These are phyloP conservation scores for Microctenopoma steveboyesi DNA, from an alignment of 2,797 vertebrate species.

Conservation along the genomic window DNA sequence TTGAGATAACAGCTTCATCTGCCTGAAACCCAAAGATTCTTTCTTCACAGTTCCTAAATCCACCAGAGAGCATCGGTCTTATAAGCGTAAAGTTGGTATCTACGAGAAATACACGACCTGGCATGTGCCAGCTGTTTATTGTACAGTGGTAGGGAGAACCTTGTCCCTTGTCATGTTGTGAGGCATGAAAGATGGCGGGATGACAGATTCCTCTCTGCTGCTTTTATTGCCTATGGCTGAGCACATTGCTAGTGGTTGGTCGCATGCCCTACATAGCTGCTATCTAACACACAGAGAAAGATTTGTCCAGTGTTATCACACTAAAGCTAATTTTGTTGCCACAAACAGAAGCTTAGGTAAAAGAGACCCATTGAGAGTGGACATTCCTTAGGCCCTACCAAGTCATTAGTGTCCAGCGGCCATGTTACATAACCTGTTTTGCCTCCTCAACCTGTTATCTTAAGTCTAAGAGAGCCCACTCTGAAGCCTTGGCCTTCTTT, in stretches of 20 bases:
- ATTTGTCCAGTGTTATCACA: conserved; percentile 57
- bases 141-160: not conserved
- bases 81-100: not conserved
- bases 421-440: conserved; percentile 72
- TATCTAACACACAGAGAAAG: conserved; percentile 58
- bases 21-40: not conserved
- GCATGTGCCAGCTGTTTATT: not conserved
- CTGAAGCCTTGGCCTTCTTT: conserved; percentile 56
- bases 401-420: conserved; percentile 60
- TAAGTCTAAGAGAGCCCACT: conserved; percentile 53
- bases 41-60: not conserved
- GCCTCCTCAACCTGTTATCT: conserved; percentile 76
- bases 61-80: not conserved
- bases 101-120: not conserved
- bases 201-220: conserved; percentile 31
- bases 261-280: conserved; percentile 55
- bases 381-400: conserved; percentile 63
- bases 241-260: conserved; percentile 39
- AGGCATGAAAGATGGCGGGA: conserved; percentile 16
- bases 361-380: conserved; percentile 67
- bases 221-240: conserved; percentile 37
- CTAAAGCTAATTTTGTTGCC: conserved; percentile 70
- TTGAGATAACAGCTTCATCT: not conserved
- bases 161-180: conserved; percentile 11
- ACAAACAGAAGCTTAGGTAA: conserved; percentile 70